A percentile compares a stretch with the other conserved stretches of the same genome.
phyloP scores from a whole-genome alignment of 2,113 vertebrate genomes.

The Tychaedon coryphoeus region DNA sequence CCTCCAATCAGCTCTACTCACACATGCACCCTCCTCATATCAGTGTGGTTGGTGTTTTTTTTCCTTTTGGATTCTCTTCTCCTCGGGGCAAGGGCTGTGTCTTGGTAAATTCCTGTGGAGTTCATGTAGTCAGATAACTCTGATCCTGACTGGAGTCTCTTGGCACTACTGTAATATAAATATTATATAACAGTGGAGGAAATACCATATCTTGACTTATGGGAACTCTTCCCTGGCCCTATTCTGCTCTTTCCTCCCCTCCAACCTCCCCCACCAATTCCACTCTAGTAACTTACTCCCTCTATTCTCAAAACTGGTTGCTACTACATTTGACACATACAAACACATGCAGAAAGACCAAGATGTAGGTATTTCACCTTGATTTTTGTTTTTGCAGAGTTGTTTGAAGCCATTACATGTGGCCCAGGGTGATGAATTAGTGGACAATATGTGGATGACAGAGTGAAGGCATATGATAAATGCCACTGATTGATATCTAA shows the following conservation, averaged over 20 bases:
- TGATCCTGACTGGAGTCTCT: slow-evolving; percentile 6
- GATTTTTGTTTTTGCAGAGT: not conserved
- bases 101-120: not conserved
- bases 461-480: not conserved
- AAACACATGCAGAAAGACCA: not conserved
- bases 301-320: not conserved
- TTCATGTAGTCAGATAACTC: not conserved
- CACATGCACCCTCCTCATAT: not conserved
- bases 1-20: not conserved
- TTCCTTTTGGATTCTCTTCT: not conserved
- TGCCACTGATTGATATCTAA: not conserved
- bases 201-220: not conserved
- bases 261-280: not conserved
- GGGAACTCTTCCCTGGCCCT: not conserved
- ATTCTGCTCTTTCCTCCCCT: not conserved
- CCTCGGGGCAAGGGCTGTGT: not conserved
- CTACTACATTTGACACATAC: not conserved
- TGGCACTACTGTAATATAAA: not conserved
- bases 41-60: not conserved
- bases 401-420: not conserved
- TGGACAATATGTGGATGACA: not conserved
- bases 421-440: not conserved
- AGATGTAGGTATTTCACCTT: not conserved
- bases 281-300: not conserved
- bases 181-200: not conserved